Evolutionary conservation across 2,797 vertebrate species (phyloP).

Genomic region (Jordanella pulchra): DNA sequence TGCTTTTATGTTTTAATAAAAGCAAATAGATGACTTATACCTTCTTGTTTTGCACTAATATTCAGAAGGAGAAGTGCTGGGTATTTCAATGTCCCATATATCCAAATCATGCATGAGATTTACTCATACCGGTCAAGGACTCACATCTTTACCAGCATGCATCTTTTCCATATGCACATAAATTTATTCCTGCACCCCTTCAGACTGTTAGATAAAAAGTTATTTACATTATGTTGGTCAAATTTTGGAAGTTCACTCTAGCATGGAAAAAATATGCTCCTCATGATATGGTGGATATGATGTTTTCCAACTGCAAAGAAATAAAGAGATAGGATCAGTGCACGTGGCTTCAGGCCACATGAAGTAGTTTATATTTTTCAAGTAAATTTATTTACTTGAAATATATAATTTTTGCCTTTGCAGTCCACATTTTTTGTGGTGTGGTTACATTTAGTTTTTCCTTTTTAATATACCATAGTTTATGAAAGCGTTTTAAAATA

Average conservation of each 20-base stretch:
- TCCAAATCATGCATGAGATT: neutral
- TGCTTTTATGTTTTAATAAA: too few relatives aligned
- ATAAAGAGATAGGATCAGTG: neutral
- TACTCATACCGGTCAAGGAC: neutral
- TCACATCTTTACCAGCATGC: neutral
- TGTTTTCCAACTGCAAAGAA: neutral
- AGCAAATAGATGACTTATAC: too few relatives aligned
- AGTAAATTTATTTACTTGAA: neutral
- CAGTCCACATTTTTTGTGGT: neutral
- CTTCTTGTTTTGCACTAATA: too few relatives aligned
- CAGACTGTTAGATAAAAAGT: neutral
- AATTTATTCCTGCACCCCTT: neutral
- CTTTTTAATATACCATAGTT: too few relatives aligned
- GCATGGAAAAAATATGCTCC: neutral
- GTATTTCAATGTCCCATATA: neutral
- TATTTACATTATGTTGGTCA: neutral
- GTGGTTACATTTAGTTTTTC: neutral
- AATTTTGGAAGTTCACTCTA: neutral
- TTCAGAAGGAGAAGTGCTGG: neutral
- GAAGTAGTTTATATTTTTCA: neutral
- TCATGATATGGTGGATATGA: neutral
- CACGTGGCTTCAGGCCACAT: neutral
- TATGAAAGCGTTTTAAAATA: neutral
- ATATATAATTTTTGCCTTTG: neutral
- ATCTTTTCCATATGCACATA: neutral